Evolutionary conservation across 2,888 invertebrate species (phyloP), one percentile per base, ranked within the genome.

Genomic region (Pharmacophagus antenor): DNA sequence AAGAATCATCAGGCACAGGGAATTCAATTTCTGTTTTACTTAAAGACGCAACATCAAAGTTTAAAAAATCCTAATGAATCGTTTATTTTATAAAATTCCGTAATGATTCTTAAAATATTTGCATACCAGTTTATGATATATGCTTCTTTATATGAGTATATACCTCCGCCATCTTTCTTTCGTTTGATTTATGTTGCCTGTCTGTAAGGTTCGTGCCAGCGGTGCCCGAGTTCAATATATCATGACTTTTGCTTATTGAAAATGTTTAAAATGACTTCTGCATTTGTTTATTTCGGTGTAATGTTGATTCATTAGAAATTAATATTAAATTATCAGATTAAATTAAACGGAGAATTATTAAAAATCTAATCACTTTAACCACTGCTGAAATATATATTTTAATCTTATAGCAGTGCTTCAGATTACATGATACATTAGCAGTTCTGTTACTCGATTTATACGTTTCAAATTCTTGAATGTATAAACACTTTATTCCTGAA

Each of bases 191-290:
- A 49, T 49, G 49, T 49, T 49, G 17, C 7, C 25, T 49, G 23
- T 49, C 22, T 49, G 49, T 49, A 25, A 49, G 17, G 49, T 2
- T 49, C 49, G 49, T 49, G 49, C 49, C 23, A 49, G 23, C 23
- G 49, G 42, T 44, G 42, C 42, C 17, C 42, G 42, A 44, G 23
- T 49, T 49, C 49, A 25, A 49, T 49, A 49, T 25, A 49, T 49
- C 49, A 49, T 25, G 22, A 49, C 42, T 23, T 49, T 25, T 49
- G 49, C 49, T 49, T 49, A 49, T 25, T 49, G 22, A 12, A 25
- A n/a, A 49, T 49, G 25, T 49, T 49, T 49, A 47, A 47, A 44
- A 44, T 44, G 18, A 44, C 42, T 54, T 54, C 20, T 54, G 18
- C 42, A n/a, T n/a, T n/a, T 37, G n/a, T 37, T n/a, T 37, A 37